phyloP scores from a whole-genome alignment of 2,888 invertebrate species.

The Vanessa cardui region DNA sequence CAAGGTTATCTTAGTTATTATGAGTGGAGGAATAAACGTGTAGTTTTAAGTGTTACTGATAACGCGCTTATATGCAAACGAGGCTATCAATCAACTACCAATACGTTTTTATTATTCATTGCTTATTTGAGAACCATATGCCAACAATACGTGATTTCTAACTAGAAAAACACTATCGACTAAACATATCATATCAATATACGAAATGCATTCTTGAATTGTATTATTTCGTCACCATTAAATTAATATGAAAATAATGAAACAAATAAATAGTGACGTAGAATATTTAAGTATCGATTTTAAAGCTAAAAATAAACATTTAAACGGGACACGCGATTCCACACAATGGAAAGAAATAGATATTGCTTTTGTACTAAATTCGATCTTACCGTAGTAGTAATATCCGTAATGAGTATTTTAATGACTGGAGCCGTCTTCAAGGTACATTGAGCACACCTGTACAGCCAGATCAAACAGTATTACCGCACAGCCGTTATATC shows the following conservation, averaged over 20 bases:
- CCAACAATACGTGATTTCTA: not conserved
- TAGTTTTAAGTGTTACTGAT: constrained; percentile 2
- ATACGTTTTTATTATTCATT: not conserved
- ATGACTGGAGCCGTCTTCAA: constrained; percentile 35
- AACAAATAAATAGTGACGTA: too few species aligned
- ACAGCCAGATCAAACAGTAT: constrained; percentile 35
- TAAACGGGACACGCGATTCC: not conserved
- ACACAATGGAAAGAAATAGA: not conserved
- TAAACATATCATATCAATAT: too few species aligned
- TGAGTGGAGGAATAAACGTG: not conserved
- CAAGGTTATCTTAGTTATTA: constrained; percentile 16
- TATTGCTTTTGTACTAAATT: not conserved
- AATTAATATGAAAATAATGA: too few species aligned
- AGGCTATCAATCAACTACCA: not conserved
- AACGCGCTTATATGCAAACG: not conserved
- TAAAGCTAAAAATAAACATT: not conserved
- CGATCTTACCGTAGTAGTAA: constrained; percentile 5
- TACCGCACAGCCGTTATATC: constrained; percentile 32
- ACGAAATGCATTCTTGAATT: too few species aligned
- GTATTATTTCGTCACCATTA: too few species aligned
- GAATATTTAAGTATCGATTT: not conserved
- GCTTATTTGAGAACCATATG: not conserved
- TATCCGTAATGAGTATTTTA: constrained; percentile 27
- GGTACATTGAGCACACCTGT: constrained; percentile 44
- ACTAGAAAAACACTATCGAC: too few species aligned